Percentiles rank a stretch among this genome's conserved stretches.
These are phyloP conservation scores for Mus spretus DNA, from an alignment of 2,797 vertebrate genomes.

Conservation along the genomic window DNA sequence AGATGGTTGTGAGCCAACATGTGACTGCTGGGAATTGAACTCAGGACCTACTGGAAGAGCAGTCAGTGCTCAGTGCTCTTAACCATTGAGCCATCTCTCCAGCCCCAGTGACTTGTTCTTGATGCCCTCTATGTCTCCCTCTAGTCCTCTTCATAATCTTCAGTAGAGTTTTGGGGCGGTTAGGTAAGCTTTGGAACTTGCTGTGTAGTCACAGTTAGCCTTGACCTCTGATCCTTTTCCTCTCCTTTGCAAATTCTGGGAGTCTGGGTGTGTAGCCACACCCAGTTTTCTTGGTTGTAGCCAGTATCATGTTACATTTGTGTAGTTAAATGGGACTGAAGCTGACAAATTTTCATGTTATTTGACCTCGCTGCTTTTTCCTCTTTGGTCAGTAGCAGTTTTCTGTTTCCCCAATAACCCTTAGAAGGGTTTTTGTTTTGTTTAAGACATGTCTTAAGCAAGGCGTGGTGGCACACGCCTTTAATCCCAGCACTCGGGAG, in stretches of 20 bases:
- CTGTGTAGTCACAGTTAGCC: neutral
- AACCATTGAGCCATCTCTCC: too few species aligned
- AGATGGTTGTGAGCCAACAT: too few species aligned
- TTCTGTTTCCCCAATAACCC: neutral
- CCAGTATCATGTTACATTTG: neutral
- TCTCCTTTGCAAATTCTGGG: neutral
- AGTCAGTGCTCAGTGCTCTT: too few species aligned
- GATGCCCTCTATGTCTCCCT: neutral
- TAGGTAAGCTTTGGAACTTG: neutral
- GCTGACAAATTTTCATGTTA: neutral
- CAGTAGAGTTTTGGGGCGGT: neutral
- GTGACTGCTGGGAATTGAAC: too few species aligned
- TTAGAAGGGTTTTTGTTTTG: neutral
- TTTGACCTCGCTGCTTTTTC: neutral
- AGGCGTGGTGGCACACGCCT: too few species aligned
- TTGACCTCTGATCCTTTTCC: neutral
- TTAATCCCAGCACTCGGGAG: too few species aligned
- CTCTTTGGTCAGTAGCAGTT: neutral
- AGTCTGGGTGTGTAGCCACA: neutral
- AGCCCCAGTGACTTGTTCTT: neutral
- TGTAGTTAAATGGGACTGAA: neutral
- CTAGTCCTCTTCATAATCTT: neutral
- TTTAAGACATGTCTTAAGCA: neutral
- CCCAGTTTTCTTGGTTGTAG: neutral
- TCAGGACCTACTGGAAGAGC: too few species aligned